Base-by-base conservation (phyloP, 2,113 vertebrate genomes). In the Ophiodon elongatus region DNA sequence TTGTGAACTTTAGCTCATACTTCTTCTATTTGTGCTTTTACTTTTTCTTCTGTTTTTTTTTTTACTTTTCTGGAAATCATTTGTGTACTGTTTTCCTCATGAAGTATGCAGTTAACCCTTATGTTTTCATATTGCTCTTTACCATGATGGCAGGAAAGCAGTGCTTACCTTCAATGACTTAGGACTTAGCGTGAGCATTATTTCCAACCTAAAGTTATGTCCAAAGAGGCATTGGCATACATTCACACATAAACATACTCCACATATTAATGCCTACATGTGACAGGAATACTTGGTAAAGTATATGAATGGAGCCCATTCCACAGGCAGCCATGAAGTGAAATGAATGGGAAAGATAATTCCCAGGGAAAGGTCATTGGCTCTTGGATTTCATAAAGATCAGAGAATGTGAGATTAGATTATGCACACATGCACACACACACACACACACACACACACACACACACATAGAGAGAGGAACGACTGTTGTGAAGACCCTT, bases 281-380 rank as follows among this genome's bases (percentile, higher is more conserved):
- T 73, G 82, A 74, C 80, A 88, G 63, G 56, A 79, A 63, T 35
- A 43, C 19, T 62, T 41, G 41, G 14, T 63, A 43, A 68, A 33
- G 59, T 35, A 27, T 41, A 80, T 43, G 41, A 59, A 77, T 76
- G 10, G 60, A 65, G 29, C 47, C 79, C 31, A 63, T 76, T 41
- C 15, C 63, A 83, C n/a, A 60, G 56, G 74, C 69, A 65, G 68
- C 56, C 3, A 60, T 80, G 65, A 75, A 69, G 68, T 85, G 43
- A 80, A 89, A 91, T 87, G 29, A 91, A 82, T 73, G 21, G 76
- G 52, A 80, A 87, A 79, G 27, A 84, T 87, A 76, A 85, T 90
- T 87, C 77, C 59, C 35, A 60, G 37, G 82, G 84, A 91, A 91
- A 93, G 88, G 85, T 90, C 76, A 90, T 65, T 19, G 21, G 74